phyloP scores from a whole-genome alignment of 1,140 invertebrate species.

The Leptopilina boulardi region DNA sequence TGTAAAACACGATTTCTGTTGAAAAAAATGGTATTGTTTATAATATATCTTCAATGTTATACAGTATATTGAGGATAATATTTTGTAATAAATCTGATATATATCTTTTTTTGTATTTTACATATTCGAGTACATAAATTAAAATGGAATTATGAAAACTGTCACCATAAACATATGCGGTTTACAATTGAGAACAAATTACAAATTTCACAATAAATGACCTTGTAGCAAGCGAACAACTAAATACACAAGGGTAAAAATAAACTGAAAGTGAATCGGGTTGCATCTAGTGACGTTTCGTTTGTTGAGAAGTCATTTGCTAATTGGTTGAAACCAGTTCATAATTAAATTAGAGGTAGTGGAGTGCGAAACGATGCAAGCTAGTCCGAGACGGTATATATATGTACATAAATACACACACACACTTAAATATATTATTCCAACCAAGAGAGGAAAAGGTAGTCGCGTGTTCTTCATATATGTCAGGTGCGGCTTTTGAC shows the following conservation, averaged over 20 bases:
- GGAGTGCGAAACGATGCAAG: neutral
- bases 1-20: too few species aligned
- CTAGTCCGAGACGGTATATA: too few species aligned
- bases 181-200: neutral
- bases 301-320: slow-evolving; percentile 3
- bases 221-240: neutral
- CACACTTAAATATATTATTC: neutral
- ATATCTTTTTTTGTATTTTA: too few species aligned
- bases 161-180: neutral
- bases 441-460: neutral
- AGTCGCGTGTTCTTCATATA: slow-evolving; percentile 4
- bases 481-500: slow-evolving; percentile 17
- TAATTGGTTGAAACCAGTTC: slow-evolving; percentile 23
- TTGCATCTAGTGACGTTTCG: slow-evolving; percentile 8
- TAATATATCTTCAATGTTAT: too few species aligned
- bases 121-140: too few species aligned
- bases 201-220: neutral
- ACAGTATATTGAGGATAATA: too few species aligned
- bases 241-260: slow-evolving; percentile 7
- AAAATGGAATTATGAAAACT: too few species aligned
- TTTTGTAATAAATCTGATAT: too few species aligned
- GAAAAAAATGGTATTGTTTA: too few species aligned
- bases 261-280: slow-evolving; percentile 7
- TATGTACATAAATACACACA: neutral
- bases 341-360: slow-evolving; percentile 2